Percentiles rank a stretch among this genome's conserved stretches.
Evolutionary conservation across 2,888 invertebrate species (phyloP).

Genomic region (Sepioteuthis lessoniana): DNA sequence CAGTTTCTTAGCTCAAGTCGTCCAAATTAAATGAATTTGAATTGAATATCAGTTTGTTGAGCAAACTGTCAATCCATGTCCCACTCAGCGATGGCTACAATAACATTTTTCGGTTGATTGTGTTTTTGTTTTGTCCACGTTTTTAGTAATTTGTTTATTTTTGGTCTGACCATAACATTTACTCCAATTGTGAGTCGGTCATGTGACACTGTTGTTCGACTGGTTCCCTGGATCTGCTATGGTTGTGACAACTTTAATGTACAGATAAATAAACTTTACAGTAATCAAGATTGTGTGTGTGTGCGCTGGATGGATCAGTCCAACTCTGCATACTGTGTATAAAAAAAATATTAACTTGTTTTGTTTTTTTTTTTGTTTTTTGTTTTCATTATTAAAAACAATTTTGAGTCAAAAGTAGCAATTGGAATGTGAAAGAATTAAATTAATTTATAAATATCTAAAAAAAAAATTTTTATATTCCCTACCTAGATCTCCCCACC

Average conservation of each 20-base stretch:
- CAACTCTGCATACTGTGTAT: background rate
- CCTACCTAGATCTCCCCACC: background rate
- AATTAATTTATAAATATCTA: background rate
- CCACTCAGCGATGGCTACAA: conserved; percentile 33
- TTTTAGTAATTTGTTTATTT: background rate
- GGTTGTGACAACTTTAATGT: background rate
- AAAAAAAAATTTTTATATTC: background rate
- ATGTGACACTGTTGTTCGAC: conserved; percentile 33
- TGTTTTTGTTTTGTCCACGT: background rate
- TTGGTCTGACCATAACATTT: background rate
- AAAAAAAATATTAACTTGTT: background rate
- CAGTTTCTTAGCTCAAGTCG: background rate
- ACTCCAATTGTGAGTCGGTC: conserved; percentile 33
- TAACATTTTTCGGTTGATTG: background rate
- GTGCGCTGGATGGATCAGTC: background rate
- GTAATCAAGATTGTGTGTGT: background rate
- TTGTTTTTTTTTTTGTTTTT: background rate
- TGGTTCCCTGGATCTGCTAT: conserved; percentile 13
- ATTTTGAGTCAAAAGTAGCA: conserved; percentile 16
- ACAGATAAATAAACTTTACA: background rate
- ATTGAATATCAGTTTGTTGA: background rate
- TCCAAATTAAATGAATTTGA: background rate
- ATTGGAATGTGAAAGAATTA: background rate
- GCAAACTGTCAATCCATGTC: background rate
- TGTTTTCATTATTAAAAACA: background rate